Evolutionary conservation across 1,140 invertebrate species (phyloP).

Genomic region (Metaphire vulgaris): DNA sequence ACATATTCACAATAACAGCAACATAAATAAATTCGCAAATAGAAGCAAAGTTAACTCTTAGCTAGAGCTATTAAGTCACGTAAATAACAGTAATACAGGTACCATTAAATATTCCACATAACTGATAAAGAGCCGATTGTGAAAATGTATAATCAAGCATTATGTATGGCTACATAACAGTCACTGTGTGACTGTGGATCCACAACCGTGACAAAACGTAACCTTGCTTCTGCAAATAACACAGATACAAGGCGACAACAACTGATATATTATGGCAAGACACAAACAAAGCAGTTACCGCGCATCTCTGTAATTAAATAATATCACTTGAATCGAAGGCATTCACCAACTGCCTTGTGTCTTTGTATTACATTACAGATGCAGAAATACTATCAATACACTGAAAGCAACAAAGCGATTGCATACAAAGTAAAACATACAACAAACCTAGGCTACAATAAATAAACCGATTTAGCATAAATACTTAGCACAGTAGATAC

Average conservation of each 20-base stretch:
- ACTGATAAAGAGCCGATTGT: no score
- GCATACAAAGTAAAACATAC: neutral
- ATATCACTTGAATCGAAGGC: neutral
- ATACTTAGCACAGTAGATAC: neutral
- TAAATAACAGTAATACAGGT: no score
- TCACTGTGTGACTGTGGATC: no score
- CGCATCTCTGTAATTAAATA: neutral
- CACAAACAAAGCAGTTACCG: conserved; percentile 1
- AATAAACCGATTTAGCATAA: neutral
- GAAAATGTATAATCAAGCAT: no score
- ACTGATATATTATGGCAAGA: neutral
- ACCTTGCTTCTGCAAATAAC: neutral
- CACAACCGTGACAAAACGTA: neutral
- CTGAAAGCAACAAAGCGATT: neutral
- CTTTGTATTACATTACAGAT: neutral
- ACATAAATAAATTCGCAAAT: neutral
- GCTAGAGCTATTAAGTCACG: neutral
- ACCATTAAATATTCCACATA: no score
- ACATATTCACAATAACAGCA: conserved; percentile 3
- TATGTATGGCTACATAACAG: no score
- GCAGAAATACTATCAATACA: conserved; percentile 1
- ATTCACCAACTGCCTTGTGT: neutral
- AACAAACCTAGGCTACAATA: neutral
- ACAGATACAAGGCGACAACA: conserved; percentile 1
- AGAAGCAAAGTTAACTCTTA: neutral